Evolutionary conservation across 1,140 invertebrate species (phyloP).

Genomic region (Drosophila ananassae): DNA sequence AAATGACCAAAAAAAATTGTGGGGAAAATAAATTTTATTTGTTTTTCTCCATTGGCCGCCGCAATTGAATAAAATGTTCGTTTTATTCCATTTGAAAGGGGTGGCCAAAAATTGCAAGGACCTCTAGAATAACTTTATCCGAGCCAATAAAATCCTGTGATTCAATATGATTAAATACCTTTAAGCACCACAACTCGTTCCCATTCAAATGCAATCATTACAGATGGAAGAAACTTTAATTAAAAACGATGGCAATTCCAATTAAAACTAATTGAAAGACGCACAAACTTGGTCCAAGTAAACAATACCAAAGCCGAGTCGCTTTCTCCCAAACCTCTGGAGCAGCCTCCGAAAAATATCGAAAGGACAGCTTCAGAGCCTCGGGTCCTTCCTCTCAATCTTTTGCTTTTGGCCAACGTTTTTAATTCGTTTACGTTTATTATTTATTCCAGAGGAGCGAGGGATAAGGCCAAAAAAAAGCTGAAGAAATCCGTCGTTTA

Average conservation of each 20-base stretch:
- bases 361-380: conserved; percentile 27
- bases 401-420: conserved; percentile 46
- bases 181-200: not conserved
- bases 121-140: conserved; percentile 25
- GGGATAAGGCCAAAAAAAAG: conserved; percentile 34
- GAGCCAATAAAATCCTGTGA: not conserved
- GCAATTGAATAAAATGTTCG: conserved; percentile 82
- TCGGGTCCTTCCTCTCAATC: conserved; percentile 2
- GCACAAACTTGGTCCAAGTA: conserved; percentile 70
- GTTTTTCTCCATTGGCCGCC: conserved; percentile 62
- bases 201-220: conserved; percentile 7
- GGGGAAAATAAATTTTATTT: conserved; percentile 78
- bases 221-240: conserved; percentile 56
- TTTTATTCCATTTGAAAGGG: conserved; percentile 45
- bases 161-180: conserved; percentile 2
- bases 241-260: conserved; percentile 68
- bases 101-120: conserved; percentile 2
- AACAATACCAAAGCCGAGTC: conserved; percentile 45
- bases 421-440: conserved; percentile 83
- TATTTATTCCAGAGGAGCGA: conserved; percentile 67
- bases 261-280: conserved; percentile 80
- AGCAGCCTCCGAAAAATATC: conserved; percentile 33
- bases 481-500: conserved; percentile 50
- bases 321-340: not conserved
- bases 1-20: conserved; percentile 52